These are phyloP conservation scores for Trichosurus vulpecula DNA, from an alignment of 2,797 vertebrate species.

Conservation along the genomic window DNA sequence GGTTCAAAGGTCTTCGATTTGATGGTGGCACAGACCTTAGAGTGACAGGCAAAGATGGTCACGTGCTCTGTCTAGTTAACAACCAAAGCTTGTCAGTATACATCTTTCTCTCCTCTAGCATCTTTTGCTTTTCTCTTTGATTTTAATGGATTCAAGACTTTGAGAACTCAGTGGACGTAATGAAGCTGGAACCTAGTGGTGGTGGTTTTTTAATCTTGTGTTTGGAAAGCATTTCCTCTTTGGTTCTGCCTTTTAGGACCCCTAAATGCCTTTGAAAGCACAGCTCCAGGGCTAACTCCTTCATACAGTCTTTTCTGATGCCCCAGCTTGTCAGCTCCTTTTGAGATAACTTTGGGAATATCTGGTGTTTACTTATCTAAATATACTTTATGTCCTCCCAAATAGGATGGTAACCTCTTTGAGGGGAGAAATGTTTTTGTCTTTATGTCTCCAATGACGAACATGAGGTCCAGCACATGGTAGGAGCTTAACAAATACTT, in stretches of 20 bases:
- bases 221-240: not conserved
- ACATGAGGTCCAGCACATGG: not conserved
- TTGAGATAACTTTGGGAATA: not conserved
- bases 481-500: not conserved
- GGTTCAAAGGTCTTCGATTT: not conserved
- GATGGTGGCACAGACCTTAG: not conserved
- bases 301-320: not conserved
- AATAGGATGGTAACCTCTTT: not conserved
- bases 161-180: not conserved
- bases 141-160: slow-evolving; percentile 1
- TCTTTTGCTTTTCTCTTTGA: not conserved
- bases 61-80: not conserved
- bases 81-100: not conserved
- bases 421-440: not conserved
- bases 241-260: not conserved
- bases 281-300: not conserved
- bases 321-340: not conserved
- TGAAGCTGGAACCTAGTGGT: not conserved
- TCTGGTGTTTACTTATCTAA: not conserved
- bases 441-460: not conserved
- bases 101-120: not conserved
- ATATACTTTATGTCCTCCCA: not conserved
- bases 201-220: not conserved
- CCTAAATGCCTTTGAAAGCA: not conserved
- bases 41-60: not conserved